These are phyloP conservation scores for Drepanosiphum platanoidis DNA, from an alignment of 2,888 invertebrate genomes.

Conservation along the genomic window DNA sequence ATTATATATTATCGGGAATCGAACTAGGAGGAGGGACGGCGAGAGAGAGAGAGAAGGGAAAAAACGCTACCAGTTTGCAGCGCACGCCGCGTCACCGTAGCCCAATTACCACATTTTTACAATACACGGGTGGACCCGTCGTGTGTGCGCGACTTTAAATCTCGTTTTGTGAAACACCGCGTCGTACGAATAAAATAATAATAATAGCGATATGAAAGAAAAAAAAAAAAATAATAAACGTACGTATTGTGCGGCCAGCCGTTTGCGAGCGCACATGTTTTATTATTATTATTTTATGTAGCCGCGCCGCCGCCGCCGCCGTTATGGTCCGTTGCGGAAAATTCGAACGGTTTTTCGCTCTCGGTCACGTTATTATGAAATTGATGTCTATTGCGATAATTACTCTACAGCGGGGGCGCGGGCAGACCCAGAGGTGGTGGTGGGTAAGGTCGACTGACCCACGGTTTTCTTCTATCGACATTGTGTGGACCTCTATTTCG, in stretches of 20 bases:
- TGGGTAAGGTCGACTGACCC: too few species aligned
- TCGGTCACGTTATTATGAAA: conserved; percentile 53
- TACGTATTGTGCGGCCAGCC: too few species aligned
- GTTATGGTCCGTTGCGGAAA: conserved; percentile 54
- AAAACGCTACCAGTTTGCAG: conserved; percentile 41
- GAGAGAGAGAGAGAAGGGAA: not conserved
- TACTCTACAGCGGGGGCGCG: too few species aligned
- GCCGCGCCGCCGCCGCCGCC: not conserved
- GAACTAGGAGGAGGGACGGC: not conserved
- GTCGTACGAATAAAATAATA: not conserved
- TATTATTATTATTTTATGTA: not conserved
- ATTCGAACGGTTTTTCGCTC: conserved; percentile 44
- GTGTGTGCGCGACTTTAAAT: conserved; percentile 2
- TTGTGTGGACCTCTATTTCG: too few species aligned
- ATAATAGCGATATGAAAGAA: not conserved
- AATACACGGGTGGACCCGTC: conserved; percentile 19
- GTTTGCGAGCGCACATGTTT: not conserved
- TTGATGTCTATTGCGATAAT: conserved; percentile 59
- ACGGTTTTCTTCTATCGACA: too few species aligned
- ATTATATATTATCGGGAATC: not conserved
- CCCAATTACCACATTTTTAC: conserved; percentile 49
- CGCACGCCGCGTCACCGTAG: conserved; percentile 17
- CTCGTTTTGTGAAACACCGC: conserved; percentile 31
- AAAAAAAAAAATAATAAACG: not conserved
- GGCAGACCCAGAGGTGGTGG: too few species aligned